A percentile compares a stretch with the other conserved stretches of the same genome.
These are phyloP conservation scores for Drosophila seclusa DNA, from an alignment of 2,888 invertebrate genomes.

Conservation along the genomic window DNA sequence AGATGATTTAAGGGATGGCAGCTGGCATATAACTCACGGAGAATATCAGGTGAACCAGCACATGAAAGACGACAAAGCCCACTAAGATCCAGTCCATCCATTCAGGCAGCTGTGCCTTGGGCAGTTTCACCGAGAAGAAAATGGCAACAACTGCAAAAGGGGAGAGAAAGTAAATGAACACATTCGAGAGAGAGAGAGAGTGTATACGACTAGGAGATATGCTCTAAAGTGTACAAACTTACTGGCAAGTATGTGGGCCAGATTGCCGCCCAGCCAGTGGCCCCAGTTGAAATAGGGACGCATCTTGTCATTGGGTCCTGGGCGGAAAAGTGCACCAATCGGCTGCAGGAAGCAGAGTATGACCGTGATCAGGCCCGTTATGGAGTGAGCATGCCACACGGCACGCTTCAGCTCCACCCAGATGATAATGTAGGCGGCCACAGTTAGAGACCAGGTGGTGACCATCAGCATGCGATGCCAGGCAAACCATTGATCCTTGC, in stretches of 20 bases:
- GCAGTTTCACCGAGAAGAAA: conserved; percentile 95
- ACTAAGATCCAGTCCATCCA: conserved; percentile 96
- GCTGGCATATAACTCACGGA: conserved; percentile 87
- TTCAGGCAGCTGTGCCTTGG: conserved; percentile 93
- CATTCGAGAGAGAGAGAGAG: neutral
- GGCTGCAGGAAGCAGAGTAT: conserved; percentile 94
- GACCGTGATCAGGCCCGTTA: conserved; percentile 92
- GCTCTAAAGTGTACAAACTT: conserved; percentile 83
- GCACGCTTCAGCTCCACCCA: conserved; percentile 92
- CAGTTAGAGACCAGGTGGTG: conserved; percentile 91
- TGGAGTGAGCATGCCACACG: conserved; percentile 92
- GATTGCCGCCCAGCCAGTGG: conserved; percentile 95
- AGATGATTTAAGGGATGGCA: conserved; percentile 33
- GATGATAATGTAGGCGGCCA: conserved; percentile 92
- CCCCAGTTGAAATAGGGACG: conserved; percentile 95
- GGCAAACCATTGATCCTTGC: conserved; percentile 97
- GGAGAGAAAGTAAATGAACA: neutral
- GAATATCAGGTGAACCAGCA: conserved; percentile 93
- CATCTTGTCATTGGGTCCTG: conserved; percentile 92
- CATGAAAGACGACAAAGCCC: conserved; percentile 95
- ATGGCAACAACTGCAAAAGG: conserved; percentile 92
- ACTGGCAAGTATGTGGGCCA: conserved; percentile 95
- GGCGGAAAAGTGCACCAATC: conserved; percentile 93
- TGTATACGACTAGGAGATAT: neutral
- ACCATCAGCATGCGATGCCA: conserved; percentile 95